Evolutionary conservation across 2,888 invertebrate genomes (phyloP), one percentile per base, ranked within the genome.

Genomic region (Mythimna impura): DNA sequence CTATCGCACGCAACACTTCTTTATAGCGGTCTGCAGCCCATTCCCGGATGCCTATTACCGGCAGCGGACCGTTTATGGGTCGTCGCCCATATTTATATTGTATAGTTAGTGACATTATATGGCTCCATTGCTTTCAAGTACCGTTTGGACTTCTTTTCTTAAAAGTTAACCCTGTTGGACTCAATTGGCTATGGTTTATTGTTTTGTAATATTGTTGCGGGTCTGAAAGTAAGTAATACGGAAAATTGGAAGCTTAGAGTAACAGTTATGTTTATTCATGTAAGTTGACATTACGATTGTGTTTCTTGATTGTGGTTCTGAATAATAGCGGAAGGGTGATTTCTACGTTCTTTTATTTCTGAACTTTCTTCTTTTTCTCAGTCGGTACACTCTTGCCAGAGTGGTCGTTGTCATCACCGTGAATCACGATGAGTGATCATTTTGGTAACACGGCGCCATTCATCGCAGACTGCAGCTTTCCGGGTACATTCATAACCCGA

Each of bases 61-160:
- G 58, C 72, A 66, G 79, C 55, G 66, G 71, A 62, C 62, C 78
- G 62, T 82, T 78, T 78, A 77, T 40, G 72, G 79, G 72, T 58
- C 71, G 65, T 82, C 82, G 52, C 65, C 57, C 54, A 55, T 82
- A 78, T 78, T 78, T 78, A 78, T 83, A 79, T 66, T 63, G 83
- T 63, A 82, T 40, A 82, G 65, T 78, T 79, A 78, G 52, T 79
- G 80, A 78, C 78, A 71, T n/a, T 79, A 61, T 82, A 82, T 78
- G 58, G 10, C 50, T 25, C 65, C 65, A 50, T 78, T 78, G 79
- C 72, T 71, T 71, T 58, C 54, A 55, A 78, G 80, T 43, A 66
- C 57, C 79, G 10, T 78, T 77, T 40, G 54, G 58, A 60, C 63
- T 58, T 47, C n/a, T 63, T 77, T 77, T 40, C 57, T 62, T 81